Base-by-base conservation (phyloP, 1,140 invertebrate genomes). In the Arion vulgaris region DNA sequence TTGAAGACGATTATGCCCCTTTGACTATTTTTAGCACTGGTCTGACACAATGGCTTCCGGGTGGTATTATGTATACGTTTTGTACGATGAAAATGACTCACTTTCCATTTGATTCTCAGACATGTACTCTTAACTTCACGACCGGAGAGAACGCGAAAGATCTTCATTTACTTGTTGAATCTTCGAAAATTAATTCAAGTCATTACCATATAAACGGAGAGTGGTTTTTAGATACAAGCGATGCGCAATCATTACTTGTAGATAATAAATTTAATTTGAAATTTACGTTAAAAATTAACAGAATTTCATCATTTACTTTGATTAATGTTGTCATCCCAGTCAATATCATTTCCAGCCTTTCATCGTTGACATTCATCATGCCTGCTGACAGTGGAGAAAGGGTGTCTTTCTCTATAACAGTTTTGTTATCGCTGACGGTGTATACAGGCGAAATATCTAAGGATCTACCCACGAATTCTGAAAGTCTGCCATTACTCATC, bases 251-350 rank as follows among this genome's bases (percentile, higher is more conserved):
- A 17, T 13, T 23, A 17, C 7, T 13, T 9, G 53, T 57, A 57
- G 26, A n/a, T 2, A 57, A 57, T 57, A n/a, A 2, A 19, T 57
- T 15, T n/a, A 19, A 28, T 41, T 4, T 41, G 2, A 32, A 32
- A 9, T 51, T 39, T 17, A 49, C 57, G 23, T 34, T 32, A 28
- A 13, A 51, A 15, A n/a, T 57, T 5, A 53, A 77, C 13, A 9
- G 89, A 69, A 74, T 87, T 41, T 80, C 87, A 15, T 69, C 85
- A n/a, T 91, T 88, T 84, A 93, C 93, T 85, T 89, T 93, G 72
- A 91, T 93, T 87, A 94, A 94, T 88, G 90, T 94, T 9, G 91
- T 94, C n/a, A 84, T 94, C 32, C 94, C 94, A 9, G 94, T 93
- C 84, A 91, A 94, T 81, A 93, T 94, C 89, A 92, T 94, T 90